Conservation (phyloP, 2,888 invertebrate genomes). For the Thera obeliscata region DNA sequence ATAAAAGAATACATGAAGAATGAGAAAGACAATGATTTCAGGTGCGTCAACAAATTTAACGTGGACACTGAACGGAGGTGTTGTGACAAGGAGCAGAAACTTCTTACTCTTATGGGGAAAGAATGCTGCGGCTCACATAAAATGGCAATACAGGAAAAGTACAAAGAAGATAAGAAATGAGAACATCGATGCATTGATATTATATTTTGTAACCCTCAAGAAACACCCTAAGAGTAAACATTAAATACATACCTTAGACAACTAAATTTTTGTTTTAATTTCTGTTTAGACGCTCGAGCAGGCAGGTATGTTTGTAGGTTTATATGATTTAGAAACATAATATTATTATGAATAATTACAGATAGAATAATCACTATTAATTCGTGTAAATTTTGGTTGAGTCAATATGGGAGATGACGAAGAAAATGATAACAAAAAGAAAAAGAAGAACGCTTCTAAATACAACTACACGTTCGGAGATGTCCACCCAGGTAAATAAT, state of each 20-base stretch:
- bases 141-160: conserved; percentile 70
- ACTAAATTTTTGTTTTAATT: conserved; percentile 36
- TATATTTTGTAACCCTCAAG: conserved; percentile 81
- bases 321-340: background rate
- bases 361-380: background rate
- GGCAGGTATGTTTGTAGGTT: background rate
- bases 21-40: conserved; percentile 68
- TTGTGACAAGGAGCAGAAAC: conserved; percentile 73
- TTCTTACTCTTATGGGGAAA: conserved; percentile 66
- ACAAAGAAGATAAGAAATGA: conserved; percentile 55
- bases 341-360: conserved; percentile 6
- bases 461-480: conserved; percentile 82
- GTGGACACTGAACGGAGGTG: conserved; percentile 75
- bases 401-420: conserved; percentile 68
- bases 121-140: conserved; percentile 75
- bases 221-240: conserved; percentile 39
- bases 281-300: background rate
- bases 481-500: conserved; percentile 73
- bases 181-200: conserved; percentile 54
- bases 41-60: conserved; percentile 72
- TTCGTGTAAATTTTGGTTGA: conserved; percentile 6
- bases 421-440: conserved; percentile 65
- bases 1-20: conserved; percentile 71
- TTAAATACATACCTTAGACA: conserved; percentile 49
- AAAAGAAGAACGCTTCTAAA: conserved; percentile 73